A percentile compares a stretch with the other conserved stretches of the same genome.
Conservation (phyloP, 2,888 invertebrate species). For the Aethes cnicana region DNA sequence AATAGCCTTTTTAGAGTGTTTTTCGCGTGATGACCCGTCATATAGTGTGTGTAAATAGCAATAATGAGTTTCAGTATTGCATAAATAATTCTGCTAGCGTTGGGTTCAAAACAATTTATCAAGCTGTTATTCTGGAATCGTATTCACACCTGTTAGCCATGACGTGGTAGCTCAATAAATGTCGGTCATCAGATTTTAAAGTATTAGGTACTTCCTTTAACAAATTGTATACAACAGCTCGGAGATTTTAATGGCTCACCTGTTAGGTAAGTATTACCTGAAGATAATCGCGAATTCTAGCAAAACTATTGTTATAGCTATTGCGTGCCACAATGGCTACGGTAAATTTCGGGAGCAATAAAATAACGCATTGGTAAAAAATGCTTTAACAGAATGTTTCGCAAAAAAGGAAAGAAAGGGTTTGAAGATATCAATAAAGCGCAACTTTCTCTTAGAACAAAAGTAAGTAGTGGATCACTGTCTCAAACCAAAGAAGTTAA, state of each 20-base stretch:
- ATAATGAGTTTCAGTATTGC: conserved; percentile 1
- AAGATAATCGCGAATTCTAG: conserved; percentile 10
- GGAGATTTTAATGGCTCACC: conserved; percentile 32
- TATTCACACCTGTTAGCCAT: neutral
- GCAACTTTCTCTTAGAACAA: conserved; percentile 70
- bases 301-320: conserved; percentile 19
- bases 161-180: conserved; percentile 1
- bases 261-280: conserved; percentile 16
- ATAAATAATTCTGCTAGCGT: too few species aligned
- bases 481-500: conserved; percentile 51
- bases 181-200: conserved; percentile 6
- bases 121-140: too few species aligned
- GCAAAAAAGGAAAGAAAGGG: conserved; percentile 63
- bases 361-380: conserved; percentile 38
- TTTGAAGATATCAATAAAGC: conserved; percentile 58
- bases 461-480: conserved; percentile 52
- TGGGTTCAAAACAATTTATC: too few species aligned
- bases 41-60: neutral
- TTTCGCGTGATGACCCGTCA: too few species aligned
- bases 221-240: conserved; percentile 24
- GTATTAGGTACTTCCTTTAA: conserved; percentile 20
- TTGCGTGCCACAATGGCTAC: conserved; percentile 22
- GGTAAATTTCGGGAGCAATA: conserved; percentile 33
- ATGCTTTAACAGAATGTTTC: conserved; percentile 35
- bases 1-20: too few species aligned